phyloP scores from a whole-genome alignment of 2,888 invertebrate genomes.

The Amblyjoppa fuscipennis region DNA sequence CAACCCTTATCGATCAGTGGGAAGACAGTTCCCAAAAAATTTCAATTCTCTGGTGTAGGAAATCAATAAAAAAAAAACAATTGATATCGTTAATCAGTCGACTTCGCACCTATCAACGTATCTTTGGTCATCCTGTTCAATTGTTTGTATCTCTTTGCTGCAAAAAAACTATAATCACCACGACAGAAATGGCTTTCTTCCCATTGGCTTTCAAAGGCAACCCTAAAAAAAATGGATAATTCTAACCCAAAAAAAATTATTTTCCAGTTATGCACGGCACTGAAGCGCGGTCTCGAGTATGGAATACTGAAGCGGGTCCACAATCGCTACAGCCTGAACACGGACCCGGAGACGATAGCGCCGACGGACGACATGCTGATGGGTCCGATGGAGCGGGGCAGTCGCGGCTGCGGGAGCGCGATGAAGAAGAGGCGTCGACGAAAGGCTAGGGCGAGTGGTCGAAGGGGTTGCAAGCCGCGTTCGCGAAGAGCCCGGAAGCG shows the following conservation, averaged over 20 bases:
- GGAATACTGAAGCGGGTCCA: constrained; percentile 77
- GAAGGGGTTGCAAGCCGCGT: constrained; percentile 32
- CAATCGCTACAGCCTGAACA: constrained; percentile 78
- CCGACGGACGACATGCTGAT: constrained; percentile 61
- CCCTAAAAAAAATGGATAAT: neutral
- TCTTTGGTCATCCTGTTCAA: neutral
- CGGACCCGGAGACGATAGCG: constrained; percentile 63
- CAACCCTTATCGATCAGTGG: neutral
- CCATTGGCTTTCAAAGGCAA: neutral
- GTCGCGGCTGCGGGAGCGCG: constrained; percentile 58
- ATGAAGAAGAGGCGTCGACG: constrained; percentile 37
- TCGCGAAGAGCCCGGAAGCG: constrained; percentile 46
- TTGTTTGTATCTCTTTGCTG: neutral
- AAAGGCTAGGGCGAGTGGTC: constrained; percentile 46
- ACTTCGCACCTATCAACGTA: neutral
- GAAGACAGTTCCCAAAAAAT: neutral
- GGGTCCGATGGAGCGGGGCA: constrained; percentile 67
- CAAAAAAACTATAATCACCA: neutral
- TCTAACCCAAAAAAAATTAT: neutral
- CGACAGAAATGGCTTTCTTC: neutral
- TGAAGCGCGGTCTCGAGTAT: constrained; percentile 81
- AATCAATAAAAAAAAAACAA: neutral
- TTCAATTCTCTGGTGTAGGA: neutral
- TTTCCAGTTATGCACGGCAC: constrained; percentile 74
- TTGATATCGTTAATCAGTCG: neutral